Evolutionary conservation across 2,797 vertebrate genomes (phyloP), one percentile per base, ranked within the genome.

Genomic region (Eulemur albifrons): DNA sequence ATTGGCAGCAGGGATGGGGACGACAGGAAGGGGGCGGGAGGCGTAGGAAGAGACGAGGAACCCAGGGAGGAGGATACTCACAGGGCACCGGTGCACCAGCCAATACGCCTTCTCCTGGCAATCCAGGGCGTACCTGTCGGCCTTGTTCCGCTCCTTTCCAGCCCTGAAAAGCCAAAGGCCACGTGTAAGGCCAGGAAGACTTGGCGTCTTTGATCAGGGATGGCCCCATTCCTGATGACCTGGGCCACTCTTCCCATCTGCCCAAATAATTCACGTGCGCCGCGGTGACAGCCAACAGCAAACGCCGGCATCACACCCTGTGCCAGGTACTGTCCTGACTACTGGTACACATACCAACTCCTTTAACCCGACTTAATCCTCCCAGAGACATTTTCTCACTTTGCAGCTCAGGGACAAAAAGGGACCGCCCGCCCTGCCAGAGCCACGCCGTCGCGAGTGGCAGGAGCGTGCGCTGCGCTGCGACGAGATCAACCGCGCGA

Each of bases 101-200:
- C 99, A 99, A 93, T 99, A 99, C 0, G 99, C 99, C 97, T 99
- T 99, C 98, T 99, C 99, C 98, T 99, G 99, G 98, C 99, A 99
- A 95, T 99, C 99, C 97, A 99, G 98, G 8, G 99, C 99, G 0
- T 99, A 99, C 21, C 99, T 98, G 90, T 99, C 99, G 0, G 98
- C 98, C 92, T 99, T 99, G 98, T 98, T 99, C 96, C 99, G 98
- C 96, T 99, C 99, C 97, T 99, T 99, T 40, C 99, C 99, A 5
- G 99, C 99, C 98, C 99, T 99, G 98, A 85, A 97, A 98, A 97
- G 96, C 70, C 95, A 98, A 96, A 86, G 96, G 86, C 14, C 69
- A 35, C 0, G 2, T 57, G 82, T 32, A 76, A 95, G 57, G 73
- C 67, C 32, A 20, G 15, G 30, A n/a, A 80, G 1, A 2, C 6